Percentiles rank a stretch among this genome's conserved stretches.
Evolutionary conservation across 1,140 invertebrate genomes (phyloP).

Genomic region (Andricus grossulariae): DNA sequence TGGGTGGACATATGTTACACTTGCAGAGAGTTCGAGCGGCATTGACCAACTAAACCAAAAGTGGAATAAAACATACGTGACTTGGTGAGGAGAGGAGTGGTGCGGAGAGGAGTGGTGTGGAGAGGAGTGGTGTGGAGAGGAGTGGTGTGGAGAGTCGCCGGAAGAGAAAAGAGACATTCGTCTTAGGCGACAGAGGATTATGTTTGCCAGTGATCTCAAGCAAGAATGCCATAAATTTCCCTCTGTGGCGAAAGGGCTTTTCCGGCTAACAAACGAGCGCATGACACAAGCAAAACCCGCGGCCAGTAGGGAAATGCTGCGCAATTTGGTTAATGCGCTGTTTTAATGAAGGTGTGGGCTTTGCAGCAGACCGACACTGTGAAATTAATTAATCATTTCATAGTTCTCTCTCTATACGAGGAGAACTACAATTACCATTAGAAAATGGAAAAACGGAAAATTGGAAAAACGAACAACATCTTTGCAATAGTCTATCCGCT

Average conservation of each 20-base stretch:
- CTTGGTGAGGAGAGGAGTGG: background rate
- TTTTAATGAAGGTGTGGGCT: constrained; percentile 52
- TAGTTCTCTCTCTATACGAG: background rate
- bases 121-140: no score
- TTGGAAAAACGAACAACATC: no score
- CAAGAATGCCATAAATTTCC: constrained; percentile 61
- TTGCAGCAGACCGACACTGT: constrained; percentile 38
- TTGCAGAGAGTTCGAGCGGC: constrained; percentile 14
- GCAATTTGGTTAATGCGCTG: constrained; percentile 59
- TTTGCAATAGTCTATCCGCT: no score
- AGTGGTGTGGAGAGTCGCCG: constrained; percentile 1
- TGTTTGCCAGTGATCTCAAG: constrained; percentile 55
- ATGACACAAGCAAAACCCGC: constrained; percentile 40
- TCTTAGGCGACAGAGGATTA: constrained; percentile 52
- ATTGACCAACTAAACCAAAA: constrained; percentile 41
- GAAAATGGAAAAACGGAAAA: background rate
- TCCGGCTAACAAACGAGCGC: constrained; percentile 55
- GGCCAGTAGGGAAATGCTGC: constrained; percentile 47
- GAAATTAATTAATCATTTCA: constrained; percentile 43
- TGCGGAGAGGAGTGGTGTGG: no score
- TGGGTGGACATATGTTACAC: background rate
- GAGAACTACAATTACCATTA: constrained; percentile 33
- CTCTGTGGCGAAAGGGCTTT: constrained; percentile 55
- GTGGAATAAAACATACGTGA: constrained; percentile 37
- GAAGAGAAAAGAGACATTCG: constrained; percentile 45